Evolutionary conservation across 2,113 vertebrate genomes (phyloP).

Genomic region (Erpornis zantholeuca): DNA sequence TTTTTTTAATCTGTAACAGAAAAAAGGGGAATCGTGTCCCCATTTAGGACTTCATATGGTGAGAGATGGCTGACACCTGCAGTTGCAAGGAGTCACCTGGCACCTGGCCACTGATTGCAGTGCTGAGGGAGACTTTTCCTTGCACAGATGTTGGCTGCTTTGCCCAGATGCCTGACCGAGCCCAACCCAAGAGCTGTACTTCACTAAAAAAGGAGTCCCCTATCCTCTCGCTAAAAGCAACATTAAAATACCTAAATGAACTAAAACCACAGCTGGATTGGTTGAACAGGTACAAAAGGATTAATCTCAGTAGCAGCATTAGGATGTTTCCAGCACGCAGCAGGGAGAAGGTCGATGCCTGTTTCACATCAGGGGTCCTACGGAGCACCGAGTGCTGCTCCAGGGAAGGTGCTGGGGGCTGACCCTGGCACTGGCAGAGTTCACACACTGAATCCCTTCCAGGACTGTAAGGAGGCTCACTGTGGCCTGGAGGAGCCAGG

Average conservation of each 20-base stretch:
- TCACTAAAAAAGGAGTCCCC: not conserved
- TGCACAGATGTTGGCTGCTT: not conserved
- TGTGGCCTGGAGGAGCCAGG: not conserved
- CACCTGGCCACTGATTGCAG: not conserved
- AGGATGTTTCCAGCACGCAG: constrained; percentile 2
- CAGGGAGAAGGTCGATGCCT: not conserved
- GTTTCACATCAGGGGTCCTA: not conserved
- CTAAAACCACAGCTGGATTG: constrained; percentile 29
- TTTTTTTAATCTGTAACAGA: not conserved
- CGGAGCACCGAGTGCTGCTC: not conserved
- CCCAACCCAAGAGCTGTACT: not conserved
- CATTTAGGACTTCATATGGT: not conserved
- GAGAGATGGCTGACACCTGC: not conserved
- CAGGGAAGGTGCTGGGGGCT: not conserved
- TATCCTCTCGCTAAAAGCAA: not conserved
- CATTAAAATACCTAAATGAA: not conserved
- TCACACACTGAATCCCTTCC: not conserved
- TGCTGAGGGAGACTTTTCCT: not conserved
- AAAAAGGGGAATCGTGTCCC: not conserved
- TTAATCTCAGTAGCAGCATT: constrained; percentile 21
- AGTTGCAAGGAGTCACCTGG: not conserved
- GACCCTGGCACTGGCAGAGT: not conserved
- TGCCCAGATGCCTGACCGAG: not conserved
- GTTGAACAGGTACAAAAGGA: not conserved
- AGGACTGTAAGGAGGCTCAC: not conserved